phyloP scores from a whole-genome alignment of 2,888 invertebrate species.

The Eulithis prunata region DNA sequence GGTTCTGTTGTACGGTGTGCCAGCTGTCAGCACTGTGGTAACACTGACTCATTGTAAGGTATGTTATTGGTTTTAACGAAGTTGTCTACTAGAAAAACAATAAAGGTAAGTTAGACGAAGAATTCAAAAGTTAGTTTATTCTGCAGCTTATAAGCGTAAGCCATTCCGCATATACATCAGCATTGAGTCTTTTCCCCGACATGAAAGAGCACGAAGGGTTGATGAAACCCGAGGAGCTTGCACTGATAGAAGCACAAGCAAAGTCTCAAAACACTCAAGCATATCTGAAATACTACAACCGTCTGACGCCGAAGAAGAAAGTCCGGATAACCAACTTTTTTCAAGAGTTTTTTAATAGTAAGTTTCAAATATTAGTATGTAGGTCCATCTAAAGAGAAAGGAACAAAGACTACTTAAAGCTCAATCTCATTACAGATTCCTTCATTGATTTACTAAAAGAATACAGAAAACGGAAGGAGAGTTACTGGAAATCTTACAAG shows the following conservation, averaged over 20 bases:
- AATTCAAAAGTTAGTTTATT: background rate
- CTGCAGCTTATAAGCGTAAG: slow-evolving; percentile 72
- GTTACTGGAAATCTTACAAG: slow-evolving; percentile 66
- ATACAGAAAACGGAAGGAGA: slow-evolving; percentile 60
- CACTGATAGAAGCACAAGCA: slow-evolving; percentile 58
- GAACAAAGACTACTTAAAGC: background rate
- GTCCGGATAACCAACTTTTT: slow-evolving; percentile 65
- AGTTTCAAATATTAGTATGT: slow-evolving; percentile 20
- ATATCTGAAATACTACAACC: slow-evolving; percentile 57
- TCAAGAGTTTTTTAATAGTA: slow-evolving; percentile 67
- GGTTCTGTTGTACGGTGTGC: slow-evolving; percentile 77
- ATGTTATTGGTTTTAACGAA: slow-evolving; percentile 30
- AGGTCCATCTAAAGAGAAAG: too few relatives aligned
- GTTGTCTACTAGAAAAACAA: too few relatives aligned
- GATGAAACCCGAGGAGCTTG: slow-evolving; percentile 63
- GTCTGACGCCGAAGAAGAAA: slow-evolving; percentile 47
- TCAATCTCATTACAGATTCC: slow-evolving; percentile 61
- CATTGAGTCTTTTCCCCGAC: slow-evolving; percentile 77
- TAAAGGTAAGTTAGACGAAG: too few relatives aligned
- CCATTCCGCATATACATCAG: slow-evolving; percentile 74
- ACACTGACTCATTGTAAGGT: slow-evolving; percentile 83
- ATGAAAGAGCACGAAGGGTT: slow-evolving; percentile 76
- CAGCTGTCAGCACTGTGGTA: slow-evolving; percentile 74
- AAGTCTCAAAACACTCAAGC: slow-evolving; percentile 58
- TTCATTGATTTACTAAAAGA: slow-evolving; percentile 67